Evolutionary conservation across 2,113 vertebrate species (phyloP), one percentile per base, ranked within the genome.

Genomic region (Nothobranchius furzeri): DNA sequence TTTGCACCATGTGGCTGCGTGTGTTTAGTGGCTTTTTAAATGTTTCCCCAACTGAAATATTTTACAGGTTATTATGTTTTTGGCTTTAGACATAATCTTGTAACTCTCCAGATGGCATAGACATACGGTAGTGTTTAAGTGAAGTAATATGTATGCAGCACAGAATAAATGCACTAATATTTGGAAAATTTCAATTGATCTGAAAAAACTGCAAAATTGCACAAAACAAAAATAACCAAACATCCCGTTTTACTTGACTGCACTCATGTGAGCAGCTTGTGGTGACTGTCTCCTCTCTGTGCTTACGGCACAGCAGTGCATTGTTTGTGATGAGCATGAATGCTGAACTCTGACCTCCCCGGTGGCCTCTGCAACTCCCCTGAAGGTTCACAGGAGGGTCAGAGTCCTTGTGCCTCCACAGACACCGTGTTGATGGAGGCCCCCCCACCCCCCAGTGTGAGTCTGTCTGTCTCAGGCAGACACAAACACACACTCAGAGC

Each of bases 331-430:
- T 89, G 93, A 92, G 94, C 94, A 94, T 93, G 93, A 94, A 92
- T 70, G 87, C 87, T 94, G 95, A 95, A 94, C 96, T 96, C 90
- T 95, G 94, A 85, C 94, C 93, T 91, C 87, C 87, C 75, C 66
- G 69, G 89, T 93, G 95, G 93, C 95, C 94, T 92, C 93, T 94
- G 89, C 72, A 83, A 94, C 93, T 92, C 93, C 92, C 85, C 81
- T 68, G 83, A 93, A 95, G 92, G 96, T 97, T 98, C 96, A 96
- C 48, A 64, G 86, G 90, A 92, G 94, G 97, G 97, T 97, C 96
- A 95, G 14, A 92, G 92, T 92, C 93, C 93, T 92, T 90, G 84
- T 36, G 72, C 75, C 79, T 87, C 73, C 84, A 87, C 90, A 93
- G 90, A 94, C 90, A 61, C 85, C 86, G 90, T 88, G 85, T 88